phyloP scores from a whole-genome alignment of 2,113 vertebrate species.

The Gymnorhina tibicen region DNA sequence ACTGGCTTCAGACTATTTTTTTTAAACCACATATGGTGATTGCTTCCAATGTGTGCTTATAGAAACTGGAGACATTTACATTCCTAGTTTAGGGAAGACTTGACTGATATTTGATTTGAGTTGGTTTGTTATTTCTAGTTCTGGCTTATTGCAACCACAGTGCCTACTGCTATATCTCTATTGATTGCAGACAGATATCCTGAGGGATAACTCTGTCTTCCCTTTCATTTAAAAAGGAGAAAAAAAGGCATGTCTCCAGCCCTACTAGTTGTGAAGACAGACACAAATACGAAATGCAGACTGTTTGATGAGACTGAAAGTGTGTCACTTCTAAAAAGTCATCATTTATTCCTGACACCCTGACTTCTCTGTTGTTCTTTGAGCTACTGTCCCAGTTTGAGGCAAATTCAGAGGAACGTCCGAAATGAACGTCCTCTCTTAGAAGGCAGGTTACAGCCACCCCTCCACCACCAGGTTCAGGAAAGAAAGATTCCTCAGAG shows the following conservation, averaged over 20 bases:
- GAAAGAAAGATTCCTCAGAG: too few relatives aligned
- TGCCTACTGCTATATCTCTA: conserved; percentile 16
- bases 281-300: neutral
- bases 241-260: neutral
- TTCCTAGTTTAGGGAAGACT: neutral
- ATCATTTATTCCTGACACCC: neutral
- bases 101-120: conserved; percentile 50
- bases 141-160: conserved; percentile 14
- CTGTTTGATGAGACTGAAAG: neutral
- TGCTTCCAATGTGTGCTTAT: conserved; percentile 19
- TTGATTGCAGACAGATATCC: conserved; percentile 31
- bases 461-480: too few relatives aligned
- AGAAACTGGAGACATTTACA: conserved; percentile 39
- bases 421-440: too few relatives aligned
- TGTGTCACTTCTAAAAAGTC: neutral
- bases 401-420: too few relatives aligned
- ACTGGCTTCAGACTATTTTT: neutral
- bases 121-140: conserved; percentile 49
- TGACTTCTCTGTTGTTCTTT: neutral
- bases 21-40: neutral
- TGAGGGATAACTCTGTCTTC: conserved; percentile 18
- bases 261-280: neutral
- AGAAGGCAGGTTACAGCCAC: too few relatives aligned
- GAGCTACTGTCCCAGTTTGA: neutral
- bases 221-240: neutral